These are phyloP conservation scores for Palythoa heliodiscus DNA, from an alignment of 92 coral and sea anemone species.

Conservation along the genomic window DNA sequence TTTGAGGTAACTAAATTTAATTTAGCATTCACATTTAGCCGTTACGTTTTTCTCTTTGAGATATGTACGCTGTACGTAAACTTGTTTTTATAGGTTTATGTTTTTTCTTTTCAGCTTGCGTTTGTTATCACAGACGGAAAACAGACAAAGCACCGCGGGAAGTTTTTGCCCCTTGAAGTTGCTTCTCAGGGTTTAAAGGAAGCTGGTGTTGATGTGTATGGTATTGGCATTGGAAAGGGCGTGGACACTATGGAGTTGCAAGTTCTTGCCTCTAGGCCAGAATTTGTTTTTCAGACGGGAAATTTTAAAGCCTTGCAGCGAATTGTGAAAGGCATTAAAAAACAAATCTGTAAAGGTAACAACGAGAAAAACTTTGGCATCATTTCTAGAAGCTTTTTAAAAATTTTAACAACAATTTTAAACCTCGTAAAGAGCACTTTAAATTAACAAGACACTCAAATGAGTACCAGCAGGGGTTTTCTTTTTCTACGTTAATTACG, in stretches of 20 bases:
- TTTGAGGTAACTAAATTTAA: too few species aligned
- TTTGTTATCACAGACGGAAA: constrained; percentile 40
- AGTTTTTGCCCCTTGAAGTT: not conserved
- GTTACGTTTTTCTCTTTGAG: too few species aligned
- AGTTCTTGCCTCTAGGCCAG: not conserved
- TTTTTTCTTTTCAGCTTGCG: constrained; percentile 22
- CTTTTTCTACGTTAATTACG: too few species aligned
- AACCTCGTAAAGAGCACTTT: too few species aligned
- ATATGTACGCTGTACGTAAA: too few species aligned
- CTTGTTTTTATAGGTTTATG: too few species aligned
- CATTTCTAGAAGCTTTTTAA: not conserved
- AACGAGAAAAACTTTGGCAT: not conserved
- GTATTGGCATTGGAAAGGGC: constrained; percentile 5
- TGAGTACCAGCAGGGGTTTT: too few species aligned
- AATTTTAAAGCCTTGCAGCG: constrained; percentile 8
- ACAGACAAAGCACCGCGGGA: constrained; percentile 31
- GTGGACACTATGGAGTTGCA: constrained; percentile 15
- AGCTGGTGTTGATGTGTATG: constrained; percentile 15
- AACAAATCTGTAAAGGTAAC: constrained; percentile 19
- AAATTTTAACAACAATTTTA: too few species aligned
- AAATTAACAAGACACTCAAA: too few species aligned
- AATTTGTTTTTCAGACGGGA: constrained; percentile 17
- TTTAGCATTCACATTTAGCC: too few species aligned
- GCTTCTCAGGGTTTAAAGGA: constrained; percentile 30
- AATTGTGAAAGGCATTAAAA: constrained; percentile 14